These are phyloP conservation scores for Enteromius viviparus DNA, from an alignment of 2,797 vertebrate species.

Conservation along the genomic window DNA sequence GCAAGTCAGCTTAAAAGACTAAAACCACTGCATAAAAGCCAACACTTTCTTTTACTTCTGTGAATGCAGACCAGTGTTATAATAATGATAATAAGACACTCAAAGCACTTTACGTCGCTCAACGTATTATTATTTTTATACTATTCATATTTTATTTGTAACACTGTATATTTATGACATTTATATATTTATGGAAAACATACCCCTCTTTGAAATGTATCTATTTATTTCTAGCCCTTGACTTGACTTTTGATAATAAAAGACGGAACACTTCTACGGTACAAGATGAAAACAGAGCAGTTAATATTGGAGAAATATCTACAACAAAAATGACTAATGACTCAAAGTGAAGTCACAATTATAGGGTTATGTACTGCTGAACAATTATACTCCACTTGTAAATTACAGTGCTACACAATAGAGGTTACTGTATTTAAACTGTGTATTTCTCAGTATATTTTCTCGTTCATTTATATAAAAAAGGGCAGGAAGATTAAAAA, in stretches of 20 bases:
- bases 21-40: neutral
- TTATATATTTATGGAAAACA: neutral
- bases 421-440: neutral
- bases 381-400: neutral
- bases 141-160: neutral
- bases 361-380: neutral
- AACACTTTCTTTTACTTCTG: neutral
- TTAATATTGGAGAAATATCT: slow-evolving; percentile 8
- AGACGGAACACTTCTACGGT: neutral
- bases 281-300: slow-evolving; percentile 22
- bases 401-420: slow-evolving; percentile 1
- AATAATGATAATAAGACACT: neutral
- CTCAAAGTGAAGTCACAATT: slow-evolving; percentile 22
- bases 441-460: neutral
- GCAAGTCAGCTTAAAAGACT: neutral
- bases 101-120: neutral
- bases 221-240: neutral
- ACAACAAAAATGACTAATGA: neutral
- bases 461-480: neutral
- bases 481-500: neutral
- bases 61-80: neutral
- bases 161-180: neutral
- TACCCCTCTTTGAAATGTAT: neutral
- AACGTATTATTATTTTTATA: neutral
- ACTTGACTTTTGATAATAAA: too few species aligned